Evolutionary conservation across 2,797 vertebrate species (phyloP).

Genomic region (Takifugu ocellatus): DNA sequence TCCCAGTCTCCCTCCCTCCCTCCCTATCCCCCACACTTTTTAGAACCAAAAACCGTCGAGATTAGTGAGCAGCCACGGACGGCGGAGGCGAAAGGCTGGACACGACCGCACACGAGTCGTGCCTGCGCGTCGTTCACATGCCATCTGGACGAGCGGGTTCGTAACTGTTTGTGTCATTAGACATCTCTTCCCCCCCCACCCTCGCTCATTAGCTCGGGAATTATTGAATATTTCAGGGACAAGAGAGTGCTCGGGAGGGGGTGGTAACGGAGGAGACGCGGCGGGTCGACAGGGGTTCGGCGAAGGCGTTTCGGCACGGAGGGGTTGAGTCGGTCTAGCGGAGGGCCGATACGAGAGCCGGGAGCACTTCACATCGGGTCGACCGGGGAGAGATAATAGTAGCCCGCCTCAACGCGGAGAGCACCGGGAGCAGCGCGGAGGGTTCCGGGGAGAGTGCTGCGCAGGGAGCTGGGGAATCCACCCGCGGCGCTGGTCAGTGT

Average conservation of each 20-base stretch:
- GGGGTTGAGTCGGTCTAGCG: conserved; percentile 51
- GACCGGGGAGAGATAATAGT: conserved; percentile 63
- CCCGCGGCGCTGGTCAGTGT: conserved; percentile 54
- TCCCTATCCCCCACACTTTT: conserved; percentile 68
- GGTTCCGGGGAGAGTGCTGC: conserved; percentile 70
- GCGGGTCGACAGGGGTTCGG: conserved; percentile 54
- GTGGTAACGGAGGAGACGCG: conserved; percentile 42
- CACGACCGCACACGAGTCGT: conserved; percentile 60
- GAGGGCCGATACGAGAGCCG: conserved; percentile 60
- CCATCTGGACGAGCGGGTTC: conserved; percentile 74
- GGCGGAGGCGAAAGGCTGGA: conserved; percentile 65
- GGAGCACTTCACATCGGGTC: conserved; percentile 56
- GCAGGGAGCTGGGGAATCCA: conserved; percentile 58
- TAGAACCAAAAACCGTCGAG: conserved; percentile 80
- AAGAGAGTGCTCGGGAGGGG: conserved; percentile 27
- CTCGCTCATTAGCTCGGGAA: conserved; percentile 66
- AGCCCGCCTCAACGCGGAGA: conserved; percentile 66
- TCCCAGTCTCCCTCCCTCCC: conserved; percentile 22
- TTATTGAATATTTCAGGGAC: conserved; percentile 59
- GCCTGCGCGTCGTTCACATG: conserved; percentile 63
- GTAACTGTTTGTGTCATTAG: conserved; percentile 78
- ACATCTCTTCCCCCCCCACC: conserved; percentile 63
- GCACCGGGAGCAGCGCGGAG: conserved; percentile 57
- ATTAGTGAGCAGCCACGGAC: conserved; percentile 74
- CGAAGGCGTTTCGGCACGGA: conserved; percentile 56